Evolutionary conservation across 35 echinoderm and acorn worm genomes (phyloP), one percentile per base, ranked within the genome.

Genomic region (Apostichopus parvimensis): DNA sequence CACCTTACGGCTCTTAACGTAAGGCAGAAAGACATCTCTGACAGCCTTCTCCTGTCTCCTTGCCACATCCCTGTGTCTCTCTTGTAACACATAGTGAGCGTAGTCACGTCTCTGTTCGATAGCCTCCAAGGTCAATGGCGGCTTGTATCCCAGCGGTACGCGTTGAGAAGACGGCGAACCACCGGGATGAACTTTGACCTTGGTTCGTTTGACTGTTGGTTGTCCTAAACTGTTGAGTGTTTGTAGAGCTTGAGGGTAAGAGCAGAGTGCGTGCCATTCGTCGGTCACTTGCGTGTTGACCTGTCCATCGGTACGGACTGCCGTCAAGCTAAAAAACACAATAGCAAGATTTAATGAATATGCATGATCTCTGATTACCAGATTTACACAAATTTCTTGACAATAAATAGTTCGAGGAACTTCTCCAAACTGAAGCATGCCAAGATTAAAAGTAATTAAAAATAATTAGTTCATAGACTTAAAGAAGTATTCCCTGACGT

Each of bases 41-140:
- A 96, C 82, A 5, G 97, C 88, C 15, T 95, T 87, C 77, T 93
- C 53, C 66, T 96, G 93, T 25, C 97, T 89, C 58, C 87, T 87
- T 18, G 91, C 68, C 24, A 99, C 81, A 80, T 94, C 93, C 15
- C 70, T 59, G 25, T 77, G 92, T 73, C 97, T 91, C 4, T 91
- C 88, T 7, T 93, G 78, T 22, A 94, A 68, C 28, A 99, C 66
- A 79, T 91, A 99, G 78, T 95, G 93, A 5, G 93, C 93, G 53
- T 99, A 99, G 79, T 99, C 95, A 45, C 97, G 66, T 57, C 97
- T 94, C 86, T 99, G 97, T 62, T 99, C 93, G 4, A 96, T 83
- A 10, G 93, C 97, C 57, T 93, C 94, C 56, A 94, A 60, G 12
- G 79, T 91, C 0, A 99, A 91, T 9, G 84, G 86, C 4, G 77